Base-by-base conservation (phyloP, 2,888 invertebrate species). In the Crossocerus cetratus region DNA sequence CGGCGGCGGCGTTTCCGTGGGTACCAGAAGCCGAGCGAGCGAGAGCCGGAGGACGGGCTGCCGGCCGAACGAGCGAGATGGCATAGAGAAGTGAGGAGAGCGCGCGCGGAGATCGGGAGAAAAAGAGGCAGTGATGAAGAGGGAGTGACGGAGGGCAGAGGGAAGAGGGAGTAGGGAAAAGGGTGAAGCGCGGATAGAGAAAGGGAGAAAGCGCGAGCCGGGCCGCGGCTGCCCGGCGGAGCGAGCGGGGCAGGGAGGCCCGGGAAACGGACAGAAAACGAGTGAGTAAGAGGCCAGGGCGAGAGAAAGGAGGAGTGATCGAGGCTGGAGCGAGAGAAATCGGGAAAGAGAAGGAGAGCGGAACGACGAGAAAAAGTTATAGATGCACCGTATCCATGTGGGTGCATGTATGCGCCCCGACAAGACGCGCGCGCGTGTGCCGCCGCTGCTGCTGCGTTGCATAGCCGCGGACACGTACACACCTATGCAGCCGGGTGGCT, bases 1-100 rank as follows among this genome's bases (percentile, higher is more conserved):
- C 70, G 80, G 83, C 80, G 83, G 74, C 70, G 80, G 83, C 75
- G 83, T 82, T 82, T 81, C 82, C 82, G 83, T 81, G 83, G 32
- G 81, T 81, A 83, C 77, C 79, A 73, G 79, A 81, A 79, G 71
- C 70, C 71, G 76, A 66, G 77, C 65, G 78, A 72, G 76, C 70
- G 69, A 72, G 69, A 72, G 72, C 61, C 73, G 72, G 69, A 73
- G 70, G 66, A 73, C 67, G 74, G 59, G 72, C 54, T 32, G 49
- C 59, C 58, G 72, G 65, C 57, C 45, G 67, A 74, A 56, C 54
- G 66, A 72, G 64, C 59, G 42, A 65, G 23, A 68, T 69, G 49
- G 42, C 65, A 74, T 23, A 63, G 65, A 58, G 49, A 22, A 23
- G 59, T 8, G 16, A 16, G 49, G 49, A 49, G 16, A 49, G 49